Evolutionary conservation across 2,113 vertebrate genomes (phyloP), one percentile per base, ranked within the genome.

Genomic region (Ceyx melanurus): DNA sequence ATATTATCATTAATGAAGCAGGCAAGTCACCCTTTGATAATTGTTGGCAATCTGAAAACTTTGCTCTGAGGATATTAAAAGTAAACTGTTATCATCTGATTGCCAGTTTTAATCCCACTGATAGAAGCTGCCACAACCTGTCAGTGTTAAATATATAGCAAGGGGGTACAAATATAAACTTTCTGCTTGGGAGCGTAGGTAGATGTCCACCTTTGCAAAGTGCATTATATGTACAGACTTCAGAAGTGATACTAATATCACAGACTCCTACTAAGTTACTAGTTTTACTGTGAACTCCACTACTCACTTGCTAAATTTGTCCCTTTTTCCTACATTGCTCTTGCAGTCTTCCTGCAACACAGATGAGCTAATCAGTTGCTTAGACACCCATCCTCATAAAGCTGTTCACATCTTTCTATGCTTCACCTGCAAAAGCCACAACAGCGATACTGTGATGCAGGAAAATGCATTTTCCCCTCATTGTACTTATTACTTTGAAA

Each of bases 281-380:
- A 40, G 81, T 91, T 92, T 85, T 89, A 89, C 61, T 94, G 76
- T 53, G 81, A 88, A 77, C 88, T 95, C 67, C 70, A 80, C 81
- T 94, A 86, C 92, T 90, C 72, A 57, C 82, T 95, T 91, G 72
- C 95, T 96, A 95, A 76, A 79, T 91, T 64, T 83, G 88, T 92
- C 90, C 37, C 81, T 89, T 65, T 93, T 93, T 94, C 91, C 89
- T 93, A 90, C 92, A 91, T 82, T 91, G 82, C 81, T 82, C 62
- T 94, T 89, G 80, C 68, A 87, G 76, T 72, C 90, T 93, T 92
- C 71, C 74, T 93, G 91, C 65, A 95, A 93, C 54, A 84, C 77
- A 96, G 94, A 96, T 76, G 90, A 96, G 76, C 90, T 97, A 94
- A 97, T 97, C 96, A 96, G 94, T 93, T 97, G 97, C 95, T 97